Evolutionary conservation across 1,140 invertebrate species (phyloP), one percentile per base, ranked within the genome.

Genomic region (Lepidotrigona ventralis): DNA sequence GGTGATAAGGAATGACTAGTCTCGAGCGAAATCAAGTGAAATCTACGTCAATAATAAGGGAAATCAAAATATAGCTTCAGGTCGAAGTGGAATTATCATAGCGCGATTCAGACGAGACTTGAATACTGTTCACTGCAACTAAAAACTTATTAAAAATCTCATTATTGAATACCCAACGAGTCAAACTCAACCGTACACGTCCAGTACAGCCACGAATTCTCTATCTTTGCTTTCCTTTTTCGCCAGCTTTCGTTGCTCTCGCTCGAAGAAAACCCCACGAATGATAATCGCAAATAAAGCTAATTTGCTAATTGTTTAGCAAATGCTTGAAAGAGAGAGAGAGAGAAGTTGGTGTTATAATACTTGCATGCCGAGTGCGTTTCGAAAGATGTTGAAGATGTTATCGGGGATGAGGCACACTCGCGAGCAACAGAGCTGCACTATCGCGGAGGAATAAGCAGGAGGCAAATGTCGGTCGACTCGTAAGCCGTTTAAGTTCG

Each of bases 261-360:
- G 51, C 14, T 64, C 15, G n/a, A 60, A 51, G 46, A 83, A 70
- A 69, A 1, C 4, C 3, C 5, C 17, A 23, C 0, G n/a, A 71
- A n/a, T 53, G 70, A 26, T 21, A 60, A 46, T 15, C 70, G 85
- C 86, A 84, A 86, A 86, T 73, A 78, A 90, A 90, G 78, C 80
- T 88, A 90, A 91, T 91, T 91, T 90, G 80, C 85, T 81, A 46
- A 46, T 46, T 88, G 87, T 89, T 91, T 89, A 88, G 81, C 33
- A 86, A 77, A 63, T 75, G 14, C 72, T 82, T 19, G 19, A 39
- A 5, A 39, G 33, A 54, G 53, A 17, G 33, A 39, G 33, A 39
- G 33, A 39, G 39, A 19, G 53, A 2, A 54, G 21, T 23, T 23
- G 11, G 33, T 17, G 5, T 1, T n/a, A 17, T n/a, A 80, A 72